These are phyloP conservation scores for Drosophila bunnanda DNA, from an alignment of 2,888 invertebrate species.

Conservation along the genomic window DNA sequence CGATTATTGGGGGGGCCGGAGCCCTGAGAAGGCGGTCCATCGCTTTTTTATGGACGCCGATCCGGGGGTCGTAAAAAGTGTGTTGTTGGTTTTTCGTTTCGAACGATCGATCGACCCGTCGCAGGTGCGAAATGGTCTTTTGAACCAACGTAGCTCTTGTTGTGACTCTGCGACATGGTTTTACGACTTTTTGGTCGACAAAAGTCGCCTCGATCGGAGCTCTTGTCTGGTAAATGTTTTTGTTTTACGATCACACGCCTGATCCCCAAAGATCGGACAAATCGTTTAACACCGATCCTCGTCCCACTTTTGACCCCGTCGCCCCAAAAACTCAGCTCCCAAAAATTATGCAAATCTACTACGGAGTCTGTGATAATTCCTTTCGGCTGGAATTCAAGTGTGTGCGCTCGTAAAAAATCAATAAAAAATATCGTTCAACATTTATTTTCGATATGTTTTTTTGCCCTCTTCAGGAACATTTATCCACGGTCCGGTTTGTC, in stretches of 20 bases:
- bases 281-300: constrained; percentile 68
- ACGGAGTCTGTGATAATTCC: constrained; percentile 41
- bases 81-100: neutral
- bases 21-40: constrained; percentile 32
- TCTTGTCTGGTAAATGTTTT: constrained; percentile 47
- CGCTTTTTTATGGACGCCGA: constrained; percentile 37
- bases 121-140: constrained; percentile 68
- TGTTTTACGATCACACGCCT: constrained; percentile 68
- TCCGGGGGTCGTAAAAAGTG: constrained; percentile 32
- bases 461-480: constrained; percentile 2
- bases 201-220: constrained; percentile 12
- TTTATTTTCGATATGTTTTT: constrained; percentile 29
- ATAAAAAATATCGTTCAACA: constrained; percentile 50
- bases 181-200: constrained; percentile 61
- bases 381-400: constrained; percentile 47
- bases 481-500: constrained; percentile 33
- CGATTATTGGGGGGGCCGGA: constrained; percentile 66
- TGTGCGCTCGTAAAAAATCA: constrained; percentile 62
- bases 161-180: constrained; percentile 61
- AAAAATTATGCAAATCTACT: constrained; percentile 64
- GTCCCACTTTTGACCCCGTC: constrained; percentile 26
- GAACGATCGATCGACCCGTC: constrained; percentile 44
- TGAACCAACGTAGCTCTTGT: constrained; percentile 49
- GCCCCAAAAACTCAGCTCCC: neutral
- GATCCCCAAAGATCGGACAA: constrained; percentile 55